These are phyloP conservation scores for Myrmecophaga tridactyla DNA, from an alignment of 2,113 vertebrate genomes.

Conservation along the genomic window DNA sequence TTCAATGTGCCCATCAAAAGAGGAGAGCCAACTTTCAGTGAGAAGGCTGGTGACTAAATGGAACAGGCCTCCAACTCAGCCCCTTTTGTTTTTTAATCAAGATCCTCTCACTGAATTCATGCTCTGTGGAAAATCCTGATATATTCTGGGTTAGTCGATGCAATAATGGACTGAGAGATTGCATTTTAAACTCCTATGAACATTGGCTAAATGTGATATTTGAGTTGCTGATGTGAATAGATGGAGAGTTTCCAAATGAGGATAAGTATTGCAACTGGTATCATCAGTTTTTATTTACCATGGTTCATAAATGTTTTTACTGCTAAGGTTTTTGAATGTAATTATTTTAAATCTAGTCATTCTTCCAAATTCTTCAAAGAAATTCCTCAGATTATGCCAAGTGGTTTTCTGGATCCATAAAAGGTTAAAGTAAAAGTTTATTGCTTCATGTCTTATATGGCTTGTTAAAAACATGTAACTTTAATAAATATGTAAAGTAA, in stretches of 20 bases:
- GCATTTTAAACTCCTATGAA: background rate
- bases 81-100: background rate
- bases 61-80: too few relatives aligned
- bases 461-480: background rate
- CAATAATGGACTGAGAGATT: background rate
- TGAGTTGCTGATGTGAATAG: background rate
- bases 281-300: constrained; percentile 4
- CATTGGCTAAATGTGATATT: background rate
- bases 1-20: background rate
- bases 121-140: background rate
- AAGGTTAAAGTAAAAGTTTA: background rate
- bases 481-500: background rate
- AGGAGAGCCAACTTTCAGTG: background rate
- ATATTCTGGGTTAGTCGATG: background rate
- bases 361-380: background rate
- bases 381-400: background rate
- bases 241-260: background rate
- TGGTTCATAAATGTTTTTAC: constrained; percentile 31
- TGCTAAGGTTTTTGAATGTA: constrained; percentile 7
- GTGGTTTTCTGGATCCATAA: background rate
- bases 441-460: background rate
- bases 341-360: constrained; percentile 45
- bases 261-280: background rate
- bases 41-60: background rate
- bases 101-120: background rate